Conservation (phyloP, 2,113 vertebrate genomes). For the Paralichthys olivaceus region DNA sequence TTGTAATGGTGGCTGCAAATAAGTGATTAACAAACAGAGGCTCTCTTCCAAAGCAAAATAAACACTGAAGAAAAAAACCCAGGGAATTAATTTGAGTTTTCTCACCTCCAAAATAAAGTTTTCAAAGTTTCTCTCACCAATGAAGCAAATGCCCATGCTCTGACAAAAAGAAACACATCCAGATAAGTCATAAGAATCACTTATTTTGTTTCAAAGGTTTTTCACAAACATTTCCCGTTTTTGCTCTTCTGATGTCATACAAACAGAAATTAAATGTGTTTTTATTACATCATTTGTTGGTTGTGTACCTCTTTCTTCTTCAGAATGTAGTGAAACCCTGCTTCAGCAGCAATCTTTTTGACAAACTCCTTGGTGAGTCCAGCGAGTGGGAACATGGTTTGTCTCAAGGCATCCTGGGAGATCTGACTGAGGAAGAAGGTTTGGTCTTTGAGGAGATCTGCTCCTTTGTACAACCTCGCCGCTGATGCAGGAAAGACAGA, state of each 20-base stretch:
- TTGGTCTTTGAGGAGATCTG: conserved; percentile 94
- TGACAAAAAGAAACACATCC: conserved; percentile 54
- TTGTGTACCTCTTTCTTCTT: conserved; percentile 91
- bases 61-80: background rate
- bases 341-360: conserved; percentile 93
- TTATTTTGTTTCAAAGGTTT: too few relatives aligned
- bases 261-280: background rate
- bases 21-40: too few relatives aligned
- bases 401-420: conserved; percentile 89
- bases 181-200: background rate
- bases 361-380: conserved; percentile 94
- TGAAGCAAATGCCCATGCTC: conserved; percentile 99
- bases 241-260: too few relatives aligned
- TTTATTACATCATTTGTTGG: background rate
- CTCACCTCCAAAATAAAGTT: conserved; percentile 93
- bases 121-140: conserved; percentile 94
- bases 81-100: background rate
- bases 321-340: conserved; percentile 90
- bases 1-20: background rate
- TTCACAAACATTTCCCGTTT: too few relatives aligned
- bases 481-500: conserved; percentile 54
- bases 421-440: conserved; percentile 99
- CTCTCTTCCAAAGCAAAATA: background rate
- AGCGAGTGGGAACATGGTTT: conserved; percentile 93
- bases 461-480: conserved; percentile 89